These are phyloP conservation scores for Pseudococcus longispinus DNA, from an alignment of 2,888 invertebrate genomes.

Conservation along the genomic window DNA sequence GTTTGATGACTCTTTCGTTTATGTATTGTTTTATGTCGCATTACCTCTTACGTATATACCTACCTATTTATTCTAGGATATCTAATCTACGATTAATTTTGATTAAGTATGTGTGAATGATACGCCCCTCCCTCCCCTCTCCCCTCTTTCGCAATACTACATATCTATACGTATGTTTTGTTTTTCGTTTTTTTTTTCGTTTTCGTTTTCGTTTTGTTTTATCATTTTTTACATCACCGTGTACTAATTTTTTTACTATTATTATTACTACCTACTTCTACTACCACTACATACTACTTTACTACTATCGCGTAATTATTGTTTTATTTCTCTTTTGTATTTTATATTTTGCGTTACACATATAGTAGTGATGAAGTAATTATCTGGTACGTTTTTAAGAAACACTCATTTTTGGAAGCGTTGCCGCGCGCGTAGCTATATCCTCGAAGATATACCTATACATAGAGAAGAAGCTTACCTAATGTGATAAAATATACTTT, in stretches of 20 bases:
- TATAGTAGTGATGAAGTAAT: background rate
- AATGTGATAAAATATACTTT: slow-evolving; percentile 40
- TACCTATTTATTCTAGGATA: background rate
- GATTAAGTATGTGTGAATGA: background rate
- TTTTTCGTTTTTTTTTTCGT: background rate
- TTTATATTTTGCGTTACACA: background rate
- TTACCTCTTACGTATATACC: background rate
- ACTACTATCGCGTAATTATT: background rate
- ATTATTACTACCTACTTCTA: background rate
- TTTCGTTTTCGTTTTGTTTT: background rate
- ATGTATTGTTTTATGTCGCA: slow-evolving; percentile 5
- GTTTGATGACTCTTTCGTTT: slow-evolving; percentile 19
- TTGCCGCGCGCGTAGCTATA: slow-evolving; percentile 1
- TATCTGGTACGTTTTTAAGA: background rate
- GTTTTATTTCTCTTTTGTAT: background rate
- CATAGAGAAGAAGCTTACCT: slow-evolving; percentile 31
- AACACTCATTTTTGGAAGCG: slow-evolving; percentile 14
- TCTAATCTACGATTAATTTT: background rate
- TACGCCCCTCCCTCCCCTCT: background rate
- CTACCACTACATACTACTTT: background rate
- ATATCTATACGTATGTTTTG: slow-evolving; percentile 18
- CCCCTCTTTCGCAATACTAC: slow-evolving; percentile 15
- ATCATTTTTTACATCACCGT: slow-evolving; percentile 32
- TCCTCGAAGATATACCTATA: background rate
- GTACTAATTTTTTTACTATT: background rate